Evolutionary conservation across 2,888 invertebrate species (phyloP).

Genomic region (Alsophila aescularia): DNA sequence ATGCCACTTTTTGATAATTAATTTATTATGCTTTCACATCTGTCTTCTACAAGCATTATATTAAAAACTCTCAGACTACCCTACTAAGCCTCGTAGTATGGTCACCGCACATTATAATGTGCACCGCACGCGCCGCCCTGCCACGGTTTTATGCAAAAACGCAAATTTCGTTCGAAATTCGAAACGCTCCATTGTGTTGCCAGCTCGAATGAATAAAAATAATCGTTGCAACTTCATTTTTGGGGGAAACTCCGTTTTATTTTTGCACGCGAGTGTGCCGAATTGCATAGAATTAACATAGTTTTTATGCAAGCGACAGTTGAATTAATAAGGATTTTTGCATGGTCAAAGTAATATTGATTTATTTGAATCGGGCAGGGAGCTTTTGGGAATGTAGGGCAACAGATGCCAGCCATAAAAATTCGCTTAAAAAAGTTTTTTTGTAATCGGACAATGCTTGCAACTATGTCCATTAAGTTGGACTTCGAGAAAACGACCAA

Average conservation of each 20-base stretch:
- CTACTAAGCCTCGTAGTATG: slow-evolving; percentile 27
- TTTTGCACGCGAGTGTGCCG: slow-evolving; percentile 59
- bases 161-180: slow-evolving; percentile 83
- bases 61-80: neutral
- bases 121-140: slow-evolving; percentile 72
- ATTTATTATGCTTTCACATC: too few species aligned
- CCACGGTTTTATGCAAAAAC: slow-evolving; percentile 82
- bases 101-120: slow-evolving; percentile 62
- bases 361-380: slow-evolving; percentile 46
- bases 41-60: too few species aligned
- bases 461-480: too few species aligned
- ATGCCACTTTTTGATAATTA: too few species aligned
- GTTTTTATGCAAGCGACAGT: slow-evolving; percentile 76
- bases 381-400: slow-evolving; percentile 43
- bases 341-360: slow-evolving; percentile 65
- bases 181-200: slow-evolving; percentile 79
- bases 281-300: slow-evolving; percentile 66
- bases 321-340: slow-evolving; percentile 69
- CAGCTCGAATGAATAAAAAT: slow-evolving; percentile 76
- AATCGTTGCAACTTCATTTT: slow-evolving; percentile 73
- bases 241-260: slow-evolving; percentile 65
- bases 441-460: slow-evolving; percentile 1
- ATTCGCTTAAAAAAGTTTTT: slow-evolving; percentile 31
- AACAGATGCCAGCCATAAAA: slow-evolving; percentile 20
- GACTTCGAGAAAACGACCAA: neutral